Conservation (phyloP, 1,140 invertebrate species). For the Panulirus ornatus region DNA sequence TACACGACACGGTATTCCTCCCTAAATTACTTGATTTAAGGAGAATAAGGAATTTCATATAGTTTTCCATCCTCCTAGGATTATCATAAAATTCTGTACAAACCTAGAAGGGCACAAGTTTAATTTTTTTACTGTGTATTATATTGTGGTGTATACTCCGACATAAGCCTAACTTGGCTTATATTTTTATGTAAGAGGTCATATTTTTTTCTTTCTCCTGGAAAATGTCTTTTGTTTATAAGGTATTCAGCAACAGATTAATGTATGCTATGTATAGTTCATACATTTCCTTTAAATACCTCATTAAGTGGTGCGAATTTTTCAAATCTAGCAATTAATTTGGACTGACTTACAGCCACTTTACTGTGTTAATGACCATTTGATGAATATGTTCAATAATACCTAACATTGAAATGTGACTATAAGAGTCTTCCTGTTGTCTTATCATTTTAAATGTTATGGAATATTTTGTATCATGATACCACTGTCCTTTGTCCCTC, state of each 20-base stretch:
- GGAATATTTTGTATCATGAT: conserved; percentile 20
- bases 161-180: background rate
- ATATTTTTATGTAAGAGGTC: conserved; percentile 15
- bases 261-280: conserved; percentile 32
- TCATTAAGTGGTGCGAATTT: conserved; percentile 23
- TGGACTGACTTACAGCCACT: background rate
- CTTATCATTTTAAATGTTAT: conserved; percentile 30
- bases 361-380: background rate
- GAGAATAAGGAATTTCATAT: background rate
- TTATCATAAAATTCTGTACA: conserved; percentile 11
- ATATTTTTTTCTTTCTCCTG: background rate
- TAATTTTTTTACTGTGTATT: conserved; percentile 4
- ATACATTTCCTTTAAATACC: conserved; percentile 38
- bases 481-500: conserved; percentile 8
- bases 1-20: background rate
- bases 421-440: conserved; percentile 31
- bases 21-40: background rate
- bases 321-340: background rate
- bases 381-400: conserved; percentile 3
- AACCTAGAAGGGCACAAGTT: conserved; percentile 8
- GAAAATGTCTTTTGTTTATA: conserved; percentile 22
- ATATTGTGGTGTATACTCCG: conserved; percentile 11
- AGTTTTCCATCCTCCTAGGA: background rate
- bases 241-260: conserved; percentile 19
- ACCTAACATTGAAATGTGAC: conserved; percentile 21